Evolutionary conservation across 2,888 invertebrate genomes (phyloP).

Genomic region (Drosophila lacicola): DNA sequence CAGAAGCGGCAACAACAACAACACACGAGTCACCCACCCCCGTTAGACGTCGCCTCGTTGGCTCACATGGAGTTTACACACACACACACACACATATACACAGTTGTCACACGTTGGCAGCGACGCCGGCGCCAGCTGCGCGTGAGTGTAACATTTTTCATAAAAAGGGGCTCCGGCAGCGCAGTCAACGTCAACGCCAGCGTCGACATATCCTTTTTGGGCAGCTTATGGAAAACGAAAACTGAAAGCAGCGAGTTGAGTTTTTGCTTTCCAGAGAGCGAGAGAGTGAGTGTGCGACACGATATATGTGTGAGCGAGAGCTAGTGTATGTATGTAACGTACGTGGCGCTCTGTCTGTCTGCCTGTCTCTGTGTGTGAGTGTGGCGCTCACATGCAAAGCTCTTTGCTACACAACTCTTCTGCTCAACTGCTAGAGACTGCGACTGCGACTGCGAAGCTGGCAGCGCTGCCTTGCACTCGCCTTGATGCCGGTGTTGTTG

Average conservation of each 20-base stretch:
- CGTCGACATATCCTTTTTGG: conserved; percentile 61
- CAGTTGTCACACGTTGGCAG: conserved; percentile 76
- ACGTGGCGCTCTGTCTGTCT: conserved; percentile 55
- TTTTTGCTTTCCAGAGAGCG: conserved; percentile 69
- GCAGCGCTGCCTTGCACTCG: conserved; percentile 56
- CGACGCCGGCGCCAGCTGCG: conserved; percentile 62
- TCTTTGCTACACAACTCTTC: conserved; percentile 69
- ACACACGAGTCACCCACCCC: conserved; percentile 48
- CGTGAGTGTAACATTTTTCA: conserved; percentile 79
- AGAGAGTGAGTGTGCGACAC: conserved; percentile 42
- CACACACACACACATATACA: conserved; percentile 31
- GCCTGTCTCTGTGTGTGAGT: conserved; percentile 31
- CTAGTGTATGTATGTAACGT: conserved; percentile 45
- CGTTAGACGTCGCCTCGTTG: conserved; percentile 55
- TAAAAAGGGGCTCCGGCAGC: conserved; percentile 58
- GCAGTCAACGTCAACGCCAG: conserved; percentile 32
- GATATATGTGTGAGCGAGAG: conserved; percentile 22
- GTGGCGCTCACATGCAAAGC: conserved; percentile 65
- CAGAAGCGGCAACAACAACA: conserved; percentile 32
- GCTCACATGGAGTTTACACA: conserved; percentile 71
- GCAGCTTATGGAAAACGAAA: conserved; percentile 74
- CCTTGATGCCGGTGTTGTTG: conserved; percentile 14
- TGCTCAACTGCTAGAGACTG: conserved; percentile 55
- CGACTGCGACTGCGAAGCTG: conserved; percentile 47
- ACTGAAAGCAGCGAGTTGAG: conserved; percentile 70